These are phyloP conservation scores for Formica aserva DNA, from an alignment of 2,888 invertebrate genomes.

Conservation along the genomic window DNA sequence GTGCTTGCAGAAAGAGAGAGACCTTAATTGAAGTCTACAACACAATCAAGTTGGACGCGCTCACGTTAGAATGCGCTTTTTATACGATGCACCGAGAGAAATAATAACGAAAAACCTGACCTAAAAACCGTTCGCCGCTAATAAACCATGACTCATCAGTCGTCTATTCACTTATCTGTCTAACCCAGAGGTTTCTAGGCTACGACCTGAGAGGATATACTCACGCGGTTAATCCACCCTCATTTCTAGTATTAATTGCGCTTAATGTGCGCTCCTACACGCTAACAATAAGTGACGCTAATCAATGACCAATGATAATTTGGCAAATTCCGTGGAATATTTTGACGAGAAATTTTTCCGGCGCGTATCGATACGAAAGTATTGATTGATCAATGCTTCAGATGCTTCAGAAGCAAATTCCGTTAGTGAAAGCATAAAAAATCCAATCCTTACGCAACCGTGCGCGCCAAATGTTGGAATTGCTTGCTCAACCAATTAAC, in stretches of 20 bases:
- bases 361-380: background rate
- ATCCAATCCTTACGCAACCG: slow-evolving; percentile 7
- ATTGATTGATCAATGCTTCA: background rate
- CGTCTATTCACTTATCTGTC: slow-evolving; percentile 73
- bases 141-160: slow-evolving; percentile 73
- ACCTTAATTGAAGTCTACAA: slow-evolving; percentile 29
- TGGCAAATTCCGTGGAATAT: background rate
- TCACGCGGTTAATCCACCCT: slow-evolving; percentile 63
- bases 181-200: slow-evolving; percentile 73
- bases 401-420: slow-evolving; percentile 26
- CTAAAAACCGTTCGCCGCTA: slow-evolving; percentile 67
- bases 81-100: slow-evolving; percentile 27
- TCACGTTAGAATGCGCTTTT: slow-evolving; percentile 39
- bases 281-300: slow-evolving; percentile 6
- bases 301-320: slow-evolving; percentile 10
- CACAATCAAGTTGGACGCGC: slow-evolving; percentile 56
- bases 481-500: slow-evolving; percentile 29
- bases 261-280: slow-evolving; percentile 44
- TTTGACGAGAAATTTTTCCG: background rate
- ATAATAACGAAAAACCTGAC: slow-evolving; percentile 60
- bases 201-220: slow-evolving; percentile 63
- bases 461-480: background rate
- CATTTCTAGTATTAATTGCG: slow-evolving; percentile 47
- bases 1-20: slow-evolving; percentile 1
- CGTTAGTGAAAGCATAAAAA: slow-evolving; percentile 33